Evolutionary conservation across 92 coral and sea anemone species (phyloP), one percentile per base, ranked within the genome.

Genomic region (Meandrina meandrites): DNA sequence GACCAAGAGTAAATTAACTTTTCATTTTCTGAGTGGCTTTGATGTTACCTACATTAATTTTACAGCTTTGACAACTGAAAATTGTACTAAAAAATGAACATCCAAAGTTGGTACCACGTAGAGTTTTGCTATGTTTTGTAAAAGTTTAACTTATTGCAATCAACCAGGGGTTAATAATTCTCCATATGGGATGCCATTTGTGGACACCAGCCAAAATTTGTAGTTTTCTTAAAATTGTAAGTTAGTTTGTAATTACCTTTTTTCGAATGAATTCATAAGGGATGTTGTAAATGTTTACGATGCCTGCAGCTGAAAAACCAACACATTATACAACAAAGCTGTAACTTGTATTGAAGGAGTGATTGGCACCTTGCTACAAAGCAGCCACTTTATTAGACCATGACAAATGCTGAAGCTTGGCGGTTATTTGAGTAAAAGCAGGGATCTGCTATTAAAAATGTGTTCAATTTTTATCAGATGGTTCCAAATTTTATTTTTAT

Each of bases 121-220:
- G 1, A 36, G 50, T 72, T 1, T 70, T 0, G 8, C 22, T 19
- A 3, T 27, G 27, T 16, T n/a, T 32, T 5, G 50, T 16, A 16
- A 32, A 72, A 18, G 47, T 72, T 72, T 0, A 16, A 72, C 17
- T 40, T 32, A 34, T 19, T 72, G 31, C 70, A 32, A n/a, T 64
- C 27, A 27, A 9, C 16, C 32, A 64, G 31, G 3, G 70, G 34
- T 12, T 64, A 27, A n/a, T 22, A 60, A 60, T 64, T n/a, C 34
- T 64, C 13, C 70, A 27, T 64, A n/a, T n/a, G 12, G 10, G 32
- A 64, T n/a, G 31, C 16, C 27, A 64, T 72, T 72, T 72, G 77
- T 72, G 51, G 78, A 73, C 1, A 28, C 48, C 78, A 73, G 51
- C 51, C n/a, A 73, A 72, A 73, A 73, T 36, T 73, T 21, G 47